Evolutionary conservation across 1,140 invertebrate genomes (phyloP), one percentile per base, ranked within the genome.

Genomic region (Neocloeon triangulifer): DNA sequence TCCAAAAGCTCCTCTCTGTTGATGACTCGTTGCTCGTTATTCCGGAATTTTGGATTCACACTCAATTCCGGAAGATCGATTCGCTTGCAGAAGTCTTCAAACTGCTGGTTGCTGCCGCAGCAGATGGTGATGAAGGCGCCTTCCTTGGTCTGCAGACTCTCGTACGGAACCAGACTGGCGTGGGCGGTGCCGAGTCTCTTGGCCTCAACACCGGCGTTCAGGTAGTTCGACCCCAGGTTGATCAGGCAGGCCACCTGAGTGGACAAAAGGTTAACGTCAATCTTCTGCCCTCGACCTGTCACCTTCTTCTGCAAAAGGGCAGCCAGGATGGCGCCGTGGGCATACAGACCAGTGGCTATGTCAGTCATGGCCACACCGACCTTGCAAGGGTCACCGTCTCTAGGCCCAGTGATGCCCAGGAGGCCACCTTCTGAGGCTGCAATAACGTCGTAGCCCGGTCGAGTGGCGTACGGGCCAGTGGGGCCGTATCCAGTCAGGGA

Each of bases 361-460:
- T 97, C 91, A 1, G 84, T 95, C 37, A 94, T 65, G 0, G 92
- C 85, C 1, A 95, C 82, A 6, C 88, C 89, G 36, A 76, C 69
- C 56, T 94, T 94, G 39, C 79, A 82, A 0, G 91, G 91, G 18
- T 73, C 69, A 4, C 82, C 82, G 47, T 74, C 55, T 44, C 64
- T 57, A 13, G 75, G 66, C 1, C 92, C 92, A 0, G 91, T 97
- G 13, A 88, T 78, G 45, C 85, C 66, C 25, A 96, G 42, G 0
- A 96, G 55, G 2, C 91, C 91, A 9, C 86, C 89, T 33, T 89
- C 59, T 0, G 85, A 91, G 6, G 86, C 73, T 9, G 85, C 86
- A 39, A 96, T 89, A 1, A 94, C 80, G 59, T 97, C 91, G 57
- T 94, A 96, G 32, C 91, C 91, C 14, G 85, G 77, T 43, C 75